Conservation (phyloP, 2,888 invertebrate species). For the Clitarchus hookeri region DNA sequence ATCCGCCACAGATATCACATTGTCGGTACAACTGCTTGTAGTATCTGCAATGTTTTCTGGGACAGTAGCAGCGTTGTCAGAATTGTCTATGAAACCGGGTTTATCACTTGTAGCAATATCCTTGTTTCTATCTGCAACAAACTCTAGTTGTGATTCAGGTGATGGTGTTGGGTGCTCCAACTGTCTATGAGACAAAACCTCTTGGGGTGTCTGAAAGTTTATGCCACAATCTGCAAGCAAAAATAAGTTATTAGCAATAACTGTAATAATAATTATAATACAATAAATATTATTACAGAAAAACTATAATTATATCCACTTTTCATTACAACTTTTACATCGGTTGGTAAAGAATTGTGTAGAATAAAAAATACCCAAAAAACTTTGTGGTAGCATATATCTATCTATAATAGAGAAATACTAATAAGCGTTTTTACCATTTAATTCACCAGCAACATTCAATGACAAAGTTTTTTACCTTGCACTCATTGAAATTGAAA, state of each 20-base stretch:
- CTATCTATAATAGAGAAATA: no score
- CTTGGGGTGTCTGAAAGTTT: conserved; percentile 19
- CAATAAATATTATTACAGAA: background rate
- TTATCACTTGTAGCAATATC: background rate
- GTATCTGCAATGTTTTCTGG: background rate
- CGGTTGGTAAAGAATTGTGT: no score
- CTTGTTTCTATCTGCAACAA: background rate
- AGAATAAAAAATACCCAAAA: no score
- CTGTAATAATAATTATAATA: background rate
- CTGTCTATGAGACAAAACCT: conserved; percentile 3
- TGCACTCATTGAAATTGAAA: no score
- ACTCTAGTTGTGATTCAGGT: background rate
- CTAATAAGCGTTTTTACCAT: no score
- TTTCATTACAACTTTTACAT: no score
- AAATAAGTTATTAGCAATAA: background rate
- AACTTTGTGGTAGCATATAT: no score
- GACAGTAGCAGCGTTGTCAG: background rate
- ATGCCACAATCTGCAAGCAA: conserved; percentile 17
- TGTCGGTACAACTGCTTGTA: background rate
- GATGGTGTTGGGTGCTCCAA: conserved; percentile 14
- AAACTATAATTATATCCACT: no score
- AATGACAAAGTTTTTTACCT: no score
- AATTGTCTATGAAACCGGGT: background rate
- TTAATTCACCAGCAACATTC: no score
- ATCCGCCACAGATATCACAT: background rate